Evolutionary conservation across 2,113 vertebrate species (phyloP).

Genomic region (Apodemus speciosus): DNA sequence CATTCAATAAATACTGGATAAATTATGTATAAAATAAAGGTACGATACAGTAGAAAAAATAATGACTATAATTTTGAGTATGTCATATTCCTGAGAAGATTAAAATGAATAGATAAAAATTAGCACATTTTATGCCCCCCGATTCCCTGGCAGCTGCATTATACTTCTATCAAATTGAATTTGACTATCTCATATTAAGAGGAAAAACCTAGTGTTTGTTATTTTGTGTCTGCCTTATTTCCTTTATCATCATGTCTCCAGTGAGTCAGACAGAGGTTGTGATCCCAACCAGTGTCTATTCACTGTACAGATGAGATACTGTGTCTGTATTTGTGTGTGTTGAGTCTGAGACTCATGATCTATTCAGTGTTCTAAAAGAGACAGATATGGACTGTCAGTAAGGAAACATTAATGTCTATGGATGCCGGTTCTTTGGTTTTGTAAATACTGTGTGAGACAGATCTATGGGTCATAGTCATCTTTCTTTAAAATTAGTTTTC

Average conservation of each 20-base stretch:
- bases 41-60: background rate
- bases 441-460: background rate
- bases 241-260: background rate
- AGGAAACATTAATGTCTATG: background rate
- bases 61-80: background rate
- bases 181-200: background rate
- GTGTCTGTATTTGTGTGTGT: background rate
- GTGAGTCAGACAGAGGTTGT: background rate
- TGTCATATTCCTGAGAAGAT: background rate
- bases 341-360: background rate
- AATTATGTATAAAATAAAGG: background rate
- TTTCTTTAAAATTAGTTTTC: conserved; percentile 1
- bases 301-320: background rate
- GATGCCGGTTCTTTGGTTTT: background rate
- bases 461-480: background rate
- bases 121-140: background rate
- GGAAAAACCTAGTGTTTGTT: background rate
- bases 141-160: background rate
- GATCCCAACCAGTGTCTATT: background rate
- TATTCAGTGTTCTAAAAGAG: background rate
- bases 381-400: background rate
- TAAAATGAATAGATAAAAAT: conserved; percentile 21
- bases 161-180: background rate
- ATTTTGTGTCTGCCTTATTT: background rate
- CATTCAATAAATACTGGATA: background rate